phyloP scores from a whole-genome alignment of 2,797 vertebrate genomes.

The Manis pentadactyla region DNA sequence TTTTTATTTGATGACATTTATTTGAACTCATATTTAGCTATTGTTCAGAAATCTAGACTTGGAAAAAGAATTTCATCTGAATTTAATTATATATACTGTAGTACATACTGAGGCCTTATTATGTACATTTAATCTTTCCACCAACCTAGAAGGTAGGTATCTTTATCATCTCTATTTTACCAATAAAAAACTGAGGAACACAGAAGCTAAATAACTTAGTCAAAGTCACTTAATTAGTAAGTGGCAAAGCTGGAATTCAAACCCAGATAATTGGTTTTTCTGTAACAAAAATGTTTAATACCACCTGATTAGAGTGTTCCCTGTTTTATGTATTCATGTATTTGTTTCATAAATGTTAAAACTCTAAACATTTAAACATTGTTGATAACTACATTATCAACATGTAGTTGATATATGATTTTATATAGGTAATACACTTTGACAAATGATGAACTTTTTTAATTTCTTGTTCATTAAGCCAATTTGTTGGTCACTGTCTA shows the following conservation, averaged over 20 bases:
- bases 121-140: background rate
- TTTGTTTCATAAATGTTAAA: constrained; percentile 38
- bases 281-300: background rate
- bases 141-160: background rate
- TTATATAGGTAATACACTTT: background rate
- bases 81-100: background rate
- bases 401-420: background rate
- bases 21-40: background rate
- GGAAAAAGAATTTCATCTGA: background rate
- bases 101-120: background rate
- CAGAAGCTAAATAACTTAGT: background rate
- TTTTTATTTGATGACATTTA: background rate
- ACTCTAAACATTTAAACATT: background rate
- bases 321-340: background rate
- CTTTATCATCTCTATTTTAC: background rate
- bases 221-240: background rate
- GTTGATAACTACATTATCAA: too few species aligned
- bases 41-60: background rate
- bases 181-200: background rate
- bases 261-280: background rate
- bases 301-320: background rate
- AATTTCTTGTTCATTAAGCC: background rate
- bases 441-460: background rate
- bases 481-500: background rate
- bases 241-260: background rate